Evolutionary conservation across 2,797 vertebrate genomes (phyloP).

Genomic region (Myiotriccus ornatus): DNA sequence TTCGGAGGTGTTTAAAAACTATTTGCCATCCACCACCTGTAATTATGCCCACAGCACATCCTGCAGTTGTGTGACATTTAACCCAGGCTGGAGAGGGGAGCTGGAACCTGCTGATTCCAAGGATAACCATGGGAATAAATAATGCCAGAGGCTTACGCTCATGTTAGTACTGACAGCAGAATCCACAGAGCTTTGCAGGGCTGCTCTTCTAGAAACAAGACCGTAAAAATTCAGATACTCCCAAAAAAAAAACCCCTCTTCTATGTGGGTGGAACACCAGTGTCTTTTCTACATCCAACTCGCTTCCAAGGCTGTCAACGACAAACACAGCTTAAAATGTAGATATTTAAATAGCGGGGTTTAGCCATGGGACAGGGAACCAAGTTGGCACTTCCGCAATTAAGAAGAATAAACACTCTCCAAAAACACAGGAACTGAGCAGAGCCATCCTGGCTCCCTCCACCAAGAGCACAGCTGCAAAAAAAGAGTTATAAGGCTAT

Average conservation of each 20-base stretch:
- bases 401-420: neutral
- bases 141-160: neutral
- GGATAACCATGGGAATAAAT: neutral
- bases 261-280: neutral
- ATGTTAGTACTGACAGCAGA: neutral
- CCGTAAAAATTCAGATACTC: neutral
- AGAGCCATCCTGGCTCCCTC: neutral
- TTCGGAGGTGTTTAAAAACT: neutral
- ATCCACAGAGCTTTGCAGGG: fast-evolving
- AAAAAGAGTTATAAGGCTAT: neutral
- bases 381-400: neutral
- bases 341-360: neutral
- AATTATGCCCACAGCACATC: neutral
- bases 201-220: neutral
- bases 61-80: neutral
- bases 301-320: neutral
- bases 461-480: neutral
- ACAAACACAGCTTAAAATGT: neutral
- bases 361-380: neutral
- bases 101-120: neutral
- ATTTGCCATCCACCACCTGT: neutral
- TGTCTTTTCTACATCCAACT: neutral
- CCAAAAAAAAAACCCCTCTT: fast-evolving
- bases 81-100: neutral
- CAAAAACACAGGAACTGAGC: neutral